phyloP scores from a whole-genome alignment of 2,888 invertebrate species.

The Philopedon plagiatum region DNA sequence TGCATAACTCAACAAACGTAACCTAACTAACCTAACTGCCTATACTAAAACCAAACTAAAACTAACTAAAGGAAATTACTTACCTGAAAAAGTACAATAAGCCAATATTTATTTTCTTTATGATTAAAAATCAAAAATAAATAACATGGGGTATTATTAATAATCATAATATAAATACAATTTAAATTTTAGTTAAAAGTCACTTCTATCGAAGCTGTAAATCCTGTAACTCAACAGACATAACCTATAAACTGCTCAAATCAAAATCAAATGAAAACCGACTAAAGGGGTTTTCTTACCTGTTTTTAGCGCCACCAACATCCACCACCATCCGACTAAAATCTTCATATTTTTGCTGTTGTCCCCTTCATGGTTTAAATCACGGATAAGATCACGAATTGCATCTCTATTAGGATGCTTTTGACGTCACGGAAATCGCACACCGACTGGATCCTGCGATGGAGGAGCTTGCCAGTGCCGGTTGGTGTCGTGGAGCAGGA shows the following conservation, averaged over 20 bases:
- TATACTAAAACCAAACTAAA: no score
- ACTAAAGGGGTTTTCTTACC: slow-evolving; percentile 10
- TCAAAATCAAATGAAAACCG: not conserved
- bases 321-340: slow-evolving; percentile 34
- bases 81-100: no score
- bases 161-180: no score
- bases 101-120: no score
- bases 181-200: no score
- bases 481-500: slow-evolving; percentile 34
- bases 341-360: slow-evolving; percentile 28
- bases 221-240: not conserved
- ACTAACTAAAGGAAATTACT: no score
- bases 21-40: no score
- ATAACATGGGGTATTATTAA: no score
- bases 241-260: not conserved
- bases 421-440: slow-evolving; percentile 46
- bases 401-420: slow-evolving; percentile 42
- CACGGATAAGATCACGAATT: slow-evolving; percentile 38
- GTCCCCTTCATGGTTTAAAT: slow-evolving; percentile 41
- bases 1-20: no score
- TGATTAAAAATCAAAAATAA: no score
- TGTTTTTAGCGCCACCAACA: slow-evolving; percentile 33
- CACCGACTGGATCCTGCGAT: slow-evolving; percentile 49
- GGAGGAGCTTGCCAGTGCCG: slow-evolving; percentile 31
- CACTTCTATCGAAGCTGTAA: no score